Evolutionary conservation across 2,797 vertebrate species (phyloP).

Genomic region (Pseudochaenichthys georgianus): DNA sequence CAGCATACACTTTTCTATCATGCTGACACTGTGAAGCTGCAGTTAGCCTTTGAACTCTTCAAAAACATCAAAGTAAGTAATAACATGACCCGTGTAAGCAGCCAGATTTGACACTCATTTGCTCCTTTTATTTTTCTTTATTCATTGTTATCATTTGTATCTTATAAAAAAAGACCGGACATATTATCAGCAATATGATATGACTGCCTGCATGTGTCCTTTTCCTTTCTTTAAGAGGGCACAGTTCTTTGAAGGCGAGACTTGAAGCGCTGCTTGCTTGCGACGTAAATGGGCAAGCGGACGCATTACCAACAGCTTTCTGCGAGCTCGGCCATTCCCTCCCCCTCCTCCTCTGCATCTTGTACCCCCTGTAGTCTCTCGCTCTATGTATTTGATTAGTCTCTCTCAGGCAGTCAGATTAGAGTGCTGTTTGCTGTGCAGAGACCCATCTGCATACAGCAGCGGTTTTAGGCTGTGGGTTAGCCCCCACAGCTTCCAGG

Average conservation of each 20-base stretch:
- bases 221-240: conserved; percentile 77
- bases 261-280: conserved; percentile 61
- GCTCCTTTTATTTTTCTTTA: background rate
- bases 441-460: conserved; percentile 71
- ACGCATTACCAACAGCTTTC: conserved; percentile 60
- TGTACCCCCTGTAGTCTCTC: conserved; percentile 59
- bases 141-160: background rate
- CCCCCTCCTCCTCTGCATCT: conserved; percentile 27
- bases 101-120: conserved; percentile 2
- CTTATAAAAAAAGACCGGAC: conserved; percentile 12
- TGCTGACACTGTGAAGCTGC: conserved; percentile 65
- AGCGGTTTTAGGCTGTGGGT: conserved; percentile 48
- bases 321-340: conserved; percentile 37
- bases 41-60: conserved; percentile 56
- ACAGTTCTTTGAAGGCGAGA: conserved; percentile 71
- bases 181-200: background rate
- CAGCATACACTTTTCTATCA: conserved; percentile 37
- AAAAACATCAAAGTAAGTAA: conserved; percentile 40
- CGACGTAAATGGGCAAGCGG: conserved; percentile 66
- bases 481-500: conserved; percentile 43
- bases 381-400: conserved; percentile 74
- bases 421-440: conserved; percentile 56
- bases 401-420: conserved; percentile 58
- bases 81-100: conserved; percentile 32
- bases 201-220: conserved; percentile 45